phyloP scores from a whole-genome alignment of 2,113 vertebrate species.

The Mus musculus region GRCm39 chr16:80484001-80484500 shows the following conservation, averaged over 20 bases:
- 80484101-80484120: background rate
- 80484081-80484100: background rate
- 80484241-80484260: background rate
- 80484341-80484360: background rate
- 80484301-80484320: background rate
- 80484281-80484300: background rate
- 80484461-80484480: background rate
- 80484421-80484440: background rate
- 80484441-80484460: constrained; percentile 22
- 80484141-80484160: background rate
- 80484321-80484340: background rate
- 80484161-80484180: background rate
- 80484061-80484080: background rate
- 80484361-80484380: background rate
- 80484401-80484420: constrained; percentile 15
- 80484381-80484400: background rate
- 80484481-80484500: constrained; percentile 53
- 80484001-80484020: no score
- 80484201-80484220: background rate
- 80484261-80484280: background rate
- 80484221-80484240: background rate
- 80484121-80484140: background rate
- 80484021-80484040: background rate
- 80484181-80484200: background rate
- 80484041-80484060: background rate